phyloP scores from a whole-genome alignment of 1,140 invertebrate species.

The Nautilus pompilius region DNA sequence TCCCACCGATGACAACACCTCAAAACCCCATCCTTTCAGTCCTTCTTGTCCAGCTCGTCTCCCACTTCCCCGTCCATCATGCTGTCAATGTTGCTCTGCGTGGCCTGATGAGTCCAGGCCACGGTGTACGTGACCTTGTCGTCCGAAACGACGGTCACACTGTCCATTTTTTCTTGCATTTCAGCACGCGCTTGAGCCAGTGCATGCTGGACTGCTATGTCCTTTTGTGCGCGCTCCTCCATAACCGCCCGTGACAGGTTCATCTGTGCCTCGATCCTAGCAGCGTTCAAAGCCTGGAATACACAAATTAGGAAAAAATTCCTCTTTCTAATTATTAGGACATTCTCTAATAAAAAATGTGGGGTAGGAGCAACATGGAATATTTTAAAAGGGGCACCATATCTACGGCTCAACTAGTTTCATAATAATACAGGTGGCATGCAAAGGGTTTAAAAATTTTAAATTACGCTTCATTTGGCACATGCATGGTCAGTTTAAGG shows the following conservation, averaged over 20 bases:
- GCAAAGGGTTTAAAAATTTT: no score
- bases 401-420: no score
- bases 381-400: no score
- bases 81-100: slow-evolving; percentile 8
- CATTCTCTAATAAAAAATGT: no score
- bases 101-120: slow-evolving; percentile 12
- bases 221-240: slow-evolving; percentile 51
- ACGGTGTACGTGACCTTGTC: slow-evolving; percentile 20
- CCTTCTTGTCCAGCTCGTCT: background rate
- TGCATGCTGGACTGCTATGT: slow-evolving; percentile 51
- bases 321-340: no score
- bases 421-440: no score
- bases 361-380: no score
- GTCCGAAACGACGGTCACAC: slow-evolving; percentile 37
- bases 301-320: no score
- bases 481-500: no score
- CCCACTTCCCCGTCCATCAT: slow-evolving; percentile 20
- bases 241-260: slow-evolving; percentile 46
- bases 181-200: slow-evolving; percentile 42
- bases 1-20: no score
- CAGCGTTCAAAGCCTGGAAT: slow-evolving; percentile 44
- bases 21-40: no score
- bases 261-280: slow-evolving; percentile 49
- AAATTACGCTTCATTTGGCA: no score
- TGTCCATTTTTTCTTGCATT: slow-evolving; percentile 44